These are phyloP conservation scores for Drosophila sordidula DNA, from an alignment of 2,888 invertebrate species.

Conservation along the genomic window DNA sequence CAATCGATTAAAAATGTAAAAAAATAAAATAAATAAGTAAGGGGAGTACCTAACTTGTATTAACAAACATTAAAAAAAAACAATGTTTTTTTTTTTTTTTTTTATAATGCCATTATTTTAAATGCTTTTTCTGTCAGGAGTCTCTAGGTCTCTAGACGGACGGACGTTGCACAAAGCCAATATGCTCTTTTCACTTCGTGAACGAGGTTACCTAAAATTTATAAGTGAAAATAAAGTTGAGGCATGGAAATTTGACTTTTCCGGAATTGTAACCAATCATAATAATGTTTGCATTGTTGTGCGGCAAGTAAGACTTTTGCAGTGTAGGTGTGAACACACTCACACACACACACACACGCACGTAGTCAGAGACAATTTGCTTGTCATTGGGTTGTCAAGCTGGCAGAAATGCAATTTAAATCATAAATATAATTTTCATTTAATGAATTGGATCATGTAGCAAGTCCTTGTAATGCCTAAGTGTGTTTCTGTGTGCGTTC, in stretches of 20 bases:
- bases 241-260: conserved; percentile 12
- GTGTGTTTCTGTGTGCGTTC: conserved; percentile 10
- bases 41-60: no score
- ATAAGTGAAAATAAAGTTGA: neutral
- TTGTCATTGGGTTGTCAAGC: conserved; percentile 21
- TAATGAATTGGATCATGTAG: conserved; percentile 74
- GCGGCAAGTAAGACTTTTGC: neutral
- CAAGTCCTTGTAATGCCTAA: conserved; percentile 18
- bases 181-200: neutral
- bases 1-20: no score
- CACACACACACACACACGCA: conserved; percentile 9
- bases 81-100: no score
- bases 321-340: neutral
- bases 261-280: conserved; percentile 6
- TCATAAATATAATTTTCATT: conserved; percentile 75
- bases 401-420: conserved; percentile 70
- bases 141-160: no score
- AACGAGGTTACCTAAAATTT: neutral
- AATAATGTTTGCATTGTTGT: conserved; percentile 21
- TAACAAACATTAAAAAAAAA: no score
- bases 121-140: no score
- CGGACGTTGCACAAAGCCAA: no score
- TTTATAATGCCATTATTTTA: no score
- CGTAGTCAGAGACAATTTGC: conserved; percentile 5
- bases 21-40: no score